Conservation (phyloP, 2,888 invertebrate genomes). For the Drosophila subquinaria region DNA sequence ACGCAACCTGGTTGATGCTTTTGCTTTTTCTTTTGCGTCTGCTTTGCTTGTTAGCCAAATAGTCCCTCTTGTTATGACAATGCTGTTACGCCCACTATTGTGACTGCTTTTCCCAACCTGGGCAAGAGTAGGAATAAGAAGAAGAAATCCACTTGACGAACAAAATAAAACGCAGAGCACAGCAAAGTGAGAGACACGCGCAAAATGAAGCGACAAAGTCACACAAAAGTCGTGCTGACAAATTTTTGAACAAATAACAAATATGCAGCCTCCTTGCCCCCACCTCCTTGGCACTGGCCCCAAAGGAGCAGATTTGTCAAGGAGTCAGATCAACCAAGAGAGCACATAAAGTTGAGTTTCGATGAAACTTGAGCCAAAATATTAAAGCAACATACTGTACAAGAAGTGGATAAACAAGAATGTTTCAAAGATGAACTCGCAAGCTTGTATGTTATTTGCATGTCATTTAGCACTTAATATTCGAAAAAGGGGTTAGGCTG, state of each 20-base stretch:
- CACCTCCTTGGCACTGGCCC: background rate
- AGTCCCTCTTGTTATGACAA: constrained; percentile 63
- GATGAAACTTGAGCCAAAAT: constrained; percentile 18
- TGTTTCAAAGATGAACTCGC: constrained; percentile 9
- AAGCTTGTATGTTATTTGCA: constrained; percentile 54
- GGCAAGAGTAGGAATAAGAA: background rate
- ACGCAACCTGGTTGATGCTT: constrained; percentile 34
- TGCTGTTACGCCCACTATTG: constrained; percentile 19
- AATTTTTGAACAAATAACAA: constrained; percentile 70
- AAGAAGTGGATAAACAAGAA: background rate
- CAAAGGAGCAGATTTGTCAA: constrained; percentile 20
- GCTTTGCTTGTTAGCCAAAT: constrained; percentile 59
- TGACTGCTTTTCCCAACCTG: background rate
- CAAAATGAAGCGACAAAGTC: constrained; percentile 67
- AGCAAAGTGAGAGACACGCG: constrained; percentile 39
- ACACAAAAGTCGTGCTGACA: constrained; percentile 63
- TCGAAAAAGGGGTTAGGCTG: background rate
- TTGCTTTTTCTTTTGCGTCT: constrained; percentile 16
- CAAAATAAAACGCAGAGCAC: constrained; percentile 39
- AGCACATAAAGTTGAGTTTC: constrained; percentile 13
- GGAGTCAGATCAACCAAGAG: constrained; percentile 25
- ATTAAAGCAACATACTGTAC: constrained; percentile 5
- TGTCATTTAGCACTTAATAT: constrained; percentile 54
- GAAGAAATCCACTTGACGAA: constrained; percentile 53
- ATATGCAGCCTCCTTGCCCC: constrained; percentile 27